Conservation (phyloP, 2,797 vertebrate genomes). For the Lithobates sylvaticus region DNA sequence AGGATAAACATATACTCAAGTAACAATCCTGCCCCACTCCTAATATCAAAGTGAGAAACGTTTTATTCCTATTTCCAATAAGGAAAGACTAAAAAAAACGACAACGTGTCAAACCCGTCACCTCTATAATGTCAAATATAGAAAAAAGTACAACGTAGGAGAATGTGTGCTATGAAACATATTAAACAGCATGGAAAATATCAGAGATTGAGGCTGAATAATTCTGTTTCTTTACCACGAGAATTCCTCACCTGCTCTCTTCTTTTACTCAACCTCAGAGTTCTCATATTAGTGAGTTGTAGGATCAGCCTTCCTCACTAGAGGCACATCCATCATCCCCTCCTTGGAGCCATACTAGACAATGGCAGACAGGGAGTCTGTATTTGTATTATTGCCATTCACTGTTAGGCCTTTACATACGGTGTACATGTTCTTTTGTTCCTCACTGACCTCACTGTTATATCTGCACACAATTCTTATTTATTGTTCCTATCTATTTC, state of each 20-base stretch:
- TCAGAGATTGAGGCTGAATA: not conserved
- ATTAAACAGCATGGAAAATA: not conserved
- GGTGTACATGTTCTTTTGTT: slow-evolving; percentile 4
- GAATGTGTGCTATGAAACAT: not conserved
- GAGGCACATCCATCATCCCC: slow-evolving; percentile 1
- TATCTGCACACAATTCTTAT: slow-evolving; percentile 32
- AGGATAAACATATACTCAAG: slow-evolving; percentile 59
- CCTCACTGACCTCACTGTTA: slow-evolving; percentile 1
- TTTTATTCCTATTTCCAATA: slow-evolving; percentile 58
- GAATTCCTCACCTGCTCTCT: not conserved
- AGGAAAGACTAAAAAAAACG: slow-evolving; percentile 66
- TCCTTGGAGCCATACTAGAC: not conserved
- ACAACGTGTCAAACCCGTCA: not conserved
- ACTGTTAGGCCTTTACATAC: not conserved
- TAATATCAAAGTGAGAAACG: slow-evolving; percentile 47
- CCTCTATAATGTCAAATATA: not conserved
- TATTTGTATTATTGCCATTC: not conserved
- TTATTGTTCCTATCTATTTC: slow-evolving; percentile 37
- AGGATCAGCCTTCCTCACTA: not conserved
- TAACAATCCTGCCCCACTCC: slow-evolving; percentile 47
- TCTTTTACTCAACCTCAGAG: not conserved
- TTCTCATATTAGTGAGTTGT: not conserved
- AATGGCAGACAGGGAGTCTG: not conserved
- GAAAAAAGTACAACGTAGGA: not conserved
- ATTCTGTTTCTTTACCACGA: not conserved